A percentile compares a stretch with the other conserved stretches of the same genome.
These are phyloP conservation scores for Maconellicoccus hirsutus DNA, from an alignment of 1,140 invertebrate genomes.

Conservation along the genomic window DNA sequence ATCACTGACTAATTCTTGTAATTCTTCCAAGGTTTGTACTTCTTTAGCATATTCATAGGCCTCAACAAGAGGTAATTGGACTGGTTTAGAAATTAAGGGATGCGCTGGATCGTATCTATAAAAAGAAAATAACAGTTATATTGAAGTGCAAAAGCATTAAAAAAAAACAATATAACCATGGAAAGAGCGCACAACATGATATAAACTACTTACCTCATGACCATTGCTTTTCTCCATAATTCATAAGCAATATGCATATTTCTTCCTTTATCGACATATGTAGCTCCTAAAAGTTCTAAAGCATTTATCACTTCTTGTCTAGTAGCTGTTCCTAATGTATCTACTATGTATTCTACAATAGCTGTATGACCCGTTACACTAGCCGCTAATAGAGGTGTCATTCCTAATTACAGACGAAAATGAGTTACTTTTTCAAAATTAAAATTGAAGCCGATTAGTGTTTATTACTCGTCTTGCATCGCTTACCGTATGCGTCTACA, in stretches of 20 bases:
- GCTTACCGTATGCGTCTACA: conserved; percentile 78
- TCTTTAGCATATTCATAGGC: conserved; percentile 82
- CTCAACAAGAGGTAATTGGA: conserved; percentile 51
- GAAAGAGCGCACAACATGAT: no score
- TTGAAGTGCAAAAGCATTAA: no score
- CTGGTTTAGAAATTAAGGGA: conserved; percentile 49
- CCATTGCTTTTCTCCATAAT: conserved; percentile 80
- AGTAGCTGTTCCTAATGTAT: conserved; percentile 49
- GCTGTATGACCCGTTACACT: conserved; percentile 78
- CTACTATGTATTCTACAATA: conserved; percentile 84
- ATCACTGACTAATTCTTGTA: conserved; percentile 79
- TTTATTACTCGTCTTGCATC: neutral
- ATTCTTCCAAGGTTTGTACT: conserved; percentile 58
- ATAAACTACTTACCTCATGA: conserved; percentile 50
- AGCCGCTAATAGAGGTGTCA: conserved; percentile 86
- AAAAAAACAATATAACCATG: no score
- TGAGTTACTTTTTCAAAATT: conserved; percentile 18
- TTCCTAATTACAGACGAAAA: conserved; percentile 44
- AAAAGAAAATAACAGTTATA: neutral
- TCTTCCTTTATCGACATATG: conserved; percentile 89
- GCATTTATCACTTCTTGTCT: conserved; percentile 77
- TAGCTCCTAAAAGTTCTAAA: conserved; percentile 85
- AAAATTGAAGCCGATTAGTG: conserved; percentile 11
- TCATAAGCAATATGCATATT: conserved; percentile 82
- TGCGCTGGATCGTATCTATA: conserved; percentile 27